These are phyloP conservation scores for Cyphomyrmex costatus DNA, from an alignment of 1,140 invertebrate genomes.

Conservation along the genomic window DNA sequence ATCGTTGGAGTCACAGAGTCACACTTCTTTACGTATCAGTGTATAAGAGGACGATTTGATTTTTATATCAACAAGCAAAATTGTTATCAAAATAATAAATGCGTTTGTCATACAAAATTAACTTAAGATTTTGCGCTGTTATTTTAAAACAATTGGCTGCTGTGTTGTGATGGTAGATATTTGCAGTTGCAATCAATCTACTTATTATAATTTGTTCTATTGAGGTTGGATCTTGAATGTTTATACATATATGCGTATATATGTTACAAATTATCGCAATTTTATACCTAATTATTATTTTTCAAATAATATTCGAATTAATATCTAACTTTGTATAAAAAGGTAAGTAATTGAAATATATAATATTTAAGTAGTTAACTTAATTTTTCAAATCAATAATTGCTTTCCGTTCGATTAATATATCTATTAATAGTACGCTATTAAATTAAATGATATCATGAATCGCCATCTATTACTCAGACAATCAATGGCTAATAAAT, in stretches of 20 bases:
- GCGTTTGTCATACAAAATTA: background rate
- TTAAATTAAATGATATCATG: conserved; percentile 26
- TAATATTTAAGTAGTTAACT: background rate
- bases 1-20: background rate
- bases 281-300: too few relatives aligned
- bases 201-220: background rate
- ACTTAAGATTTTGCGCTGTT: background rate
- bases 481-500: background rate
- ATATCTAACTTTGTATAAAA: background rate
- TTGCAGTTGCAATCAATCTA: conserved; percentile 11
- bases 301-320: background rate
- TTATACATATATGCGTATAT: background rate
- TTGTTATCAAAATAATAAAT: conserved; percentile 12
- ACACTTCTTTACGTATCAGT: background rate
- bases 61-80: conserved; percentile 1
- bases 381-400: background rate
- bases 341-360: background rate
- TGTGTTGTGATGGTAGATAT: background rate
- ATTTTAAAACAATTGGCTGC: conserved; percentile 9
- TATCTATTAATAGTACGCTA: conserved; percentile 7
- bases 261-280: background rate
- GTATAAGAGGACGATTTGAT: background rate
- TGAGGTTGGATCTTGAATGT: conserved; percentile 5
- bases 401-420: background rate
- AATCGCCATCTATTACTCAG: conserved; percentile 10